Evolutionary conservation across 2,797 vertebrate genomes (phyloP).

Genomic region (Hyperoplus immaculatus): DNA sequence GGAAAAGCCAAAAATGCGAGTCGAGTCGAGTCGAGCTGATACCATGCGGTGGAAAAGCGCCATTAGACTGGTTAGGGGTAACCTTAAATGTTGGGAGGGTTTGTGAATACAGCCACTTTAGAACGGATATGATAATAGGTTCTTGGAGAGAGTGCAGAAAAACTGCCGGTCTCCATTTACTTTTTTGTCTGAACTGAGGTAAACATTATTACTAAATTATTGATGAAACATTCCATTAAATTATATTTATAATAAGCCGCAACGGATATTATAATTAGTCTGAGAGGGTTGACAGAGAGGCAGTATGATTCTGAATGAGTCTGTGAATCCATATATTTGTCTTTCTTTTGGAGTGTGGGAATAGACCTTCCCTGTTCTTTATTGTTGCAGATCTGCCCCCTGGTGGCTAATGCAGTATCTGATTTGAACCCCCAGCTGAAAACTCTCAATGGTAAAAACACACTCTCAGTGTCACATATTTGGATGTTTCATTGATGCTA

Average conservation of each 20-base stretch:
- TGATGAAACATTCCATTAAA: background rate
- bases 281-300: background rate
- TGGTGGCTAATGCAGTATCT: conserved; percentile 71
- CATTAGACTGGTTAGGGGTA: too few species aligned
- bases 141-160: background rate
- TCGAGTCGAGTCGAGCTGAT: too few species aligned
- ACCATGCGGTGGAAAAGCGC: too few species aligned
- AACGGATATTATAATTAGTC: too few species aligned
- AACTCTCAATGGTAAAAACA: conserved; percentile 83
- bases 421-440: conserved; percentile 80
- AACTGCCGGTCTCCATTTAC: background rate
- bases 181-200: background rate
- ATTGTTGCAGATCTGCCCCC: conserved; percentile 83
- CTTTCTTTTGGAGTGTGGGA: background rate
- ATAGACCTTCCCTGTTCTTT: conserved; percentile 15
- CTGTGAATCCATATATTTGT: too few species aligned
- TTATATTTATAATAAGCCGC: background rate
- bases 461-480: background rate
- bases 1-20: too few species aligned
- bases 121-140: too few species aligned
- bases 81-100: background rate
- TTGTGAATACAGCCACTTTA: background rate
- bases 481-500: conserved; percentile 1
- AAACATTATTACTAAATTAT: background rate
- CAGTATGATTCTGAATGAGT: background rate